A percentile compares a stretch with the other conserved stretches of the same genome.
Conservation (phyloP, 2,797 vertebrate species). For the Scleropages formosus region DNA sequence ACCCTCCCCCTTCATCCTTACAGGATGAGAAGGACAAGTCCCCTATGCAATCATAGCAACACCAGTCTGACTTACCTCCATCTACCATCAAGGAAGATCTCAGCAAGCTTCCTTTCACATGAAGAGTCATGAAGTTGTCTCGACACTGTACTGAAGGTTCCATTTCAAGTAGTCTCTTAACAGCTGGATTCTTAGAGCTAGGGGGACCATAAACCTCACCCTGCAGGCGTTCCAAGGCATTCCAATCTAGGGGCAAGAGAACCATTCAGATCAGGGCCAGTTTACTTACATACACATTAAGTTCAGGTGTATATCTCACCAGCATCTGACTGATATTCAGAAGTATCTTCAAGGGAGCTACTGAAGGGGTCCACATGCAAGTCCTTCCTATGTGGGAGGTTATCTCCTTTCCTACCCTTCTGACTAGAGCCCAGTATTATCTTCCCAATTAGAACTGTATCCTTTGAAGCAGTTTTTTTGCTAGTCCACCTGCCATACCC, state of each 20-base stretch:
- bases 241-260: slow-evolving; percentile 48
- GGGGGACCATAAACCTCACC: slow-evolving; percentile 1
- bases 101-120: slow-evolving; percentile 43
- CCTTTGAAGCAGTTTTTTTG: not conserved
- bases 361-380: too few species aligned
- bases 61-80: slow-evolving; percentile 49
- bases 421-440: slow-evolving; percentile 50
- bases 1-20: too few species aligned
- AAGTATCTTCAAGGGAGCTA: slow-evolving; percentile 31
- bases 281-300: not conserved
- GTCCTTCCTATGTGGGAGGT: too few species aligned
- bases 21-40: too few species aligned
- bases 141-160: slow-evolving; percentile 67
- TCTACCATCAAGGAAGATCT: slow-evolving; percentile 60
- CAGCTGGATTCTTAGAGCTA: slow-evolving; percentile 18
- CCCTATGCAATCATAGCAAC: too few species aligned
- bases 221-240: slow-evolving; percentile 18
- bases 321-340: slow-evolving; percentile 62
- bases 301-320: slow-evolving; percentile 53
- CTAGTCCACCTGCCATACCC: slow-evolving; percentile 9
- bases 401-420: slow-evolving; percentile 15
- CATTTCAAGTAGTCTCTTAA: slow-evolving; percentile 56
- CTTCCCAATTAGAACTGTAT: slow-evolving; percentile 42
- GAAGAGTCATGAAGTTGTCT: slow-evolving; percentile 59
- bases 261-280: not conserved